Conservation (phyloP, 1,140 invertebrate genomes). For the Macrotrachela quadricornifera region DNA sequence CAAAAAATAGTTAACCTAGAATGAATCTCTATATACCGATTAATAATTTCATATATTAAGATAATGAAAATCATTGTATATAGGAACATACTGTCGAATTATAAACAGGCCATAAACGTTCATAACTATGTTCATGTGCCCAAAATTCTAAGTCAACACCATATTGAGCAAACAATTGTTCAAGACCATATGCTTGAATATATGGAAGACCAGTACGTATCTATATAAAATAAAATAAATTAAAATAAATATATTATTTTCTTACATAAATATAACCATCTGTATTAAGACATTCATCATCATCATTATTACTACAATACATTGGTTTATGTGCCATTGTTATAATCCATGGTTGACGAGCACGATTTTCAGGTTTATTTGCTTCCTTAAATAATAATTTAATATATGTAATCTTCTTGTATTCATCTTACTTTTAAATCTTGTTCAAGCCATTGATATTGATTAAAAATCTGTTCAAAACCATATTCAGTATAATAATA, state of each 20-base stretch:
- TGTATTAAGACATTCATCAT: constrained; percentile 54
- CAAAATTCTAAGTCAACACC: constrained; percentile 9
- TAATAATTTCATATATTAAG: constrained; percentile 44
- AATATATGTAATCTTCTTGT: no score
- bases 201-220: not conserved
- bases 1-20: no score
- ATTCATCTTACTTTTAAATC: constrained; percentile 42
- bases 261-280: not conserved
- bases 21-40: constrained; percentile 35
- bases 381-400: constrained; percentile 22
- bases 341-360: constrained; percentile 67
- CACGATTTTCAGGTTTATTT: constrained; percentile 37
- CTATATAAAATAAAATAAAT: not conserved
- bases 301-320: constrained; percentile 75
- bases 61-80: no score
- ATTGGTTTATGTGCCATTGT: constrained; percentile 82
- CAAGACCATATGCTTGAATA: constrained; percentile 4
- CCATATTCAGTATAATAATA: constrained; percentile 76
- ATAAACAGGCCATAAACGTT: not conserved
- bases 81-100: not conserved
- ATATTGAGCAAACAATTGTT: constrained; percentile 9
- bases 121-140: constrained; percentile 11
- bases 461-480: constrained; percentile 51
- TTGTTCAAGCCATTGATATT: constrained; percentile 64
- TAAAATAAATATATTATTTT: no score